phyloP scores from a whole-genome alignment of 2,888 invertebrate genomes.

The Drosophila gaucha region DNA sequence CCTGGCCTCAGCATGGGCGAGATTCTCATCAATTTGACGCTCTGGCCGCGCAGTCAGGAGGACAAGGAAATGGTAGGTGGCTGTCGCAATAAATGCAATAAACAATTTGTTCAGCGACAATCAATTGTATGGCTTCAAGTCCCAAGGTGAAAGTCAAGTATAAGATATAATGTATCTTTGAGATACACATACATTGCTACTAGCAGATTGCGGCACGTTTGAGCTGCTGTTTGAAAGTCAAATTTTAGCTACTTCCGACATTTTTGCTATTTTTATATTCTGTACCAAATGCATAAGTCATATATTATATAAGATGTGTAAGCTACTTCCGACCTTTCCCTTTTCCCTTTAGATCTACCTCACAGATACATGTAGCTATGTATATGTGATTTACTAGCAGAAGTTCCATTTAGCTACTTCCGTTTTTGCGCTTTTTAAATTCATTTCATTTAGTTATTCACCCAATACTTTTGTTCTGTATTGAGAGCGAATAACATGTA shows the following conservation, averaged over 20 bases:
- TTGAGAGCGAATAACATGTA: not conserved
- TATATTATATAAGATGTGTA: no score
- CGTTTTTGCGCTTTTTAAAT: no score
- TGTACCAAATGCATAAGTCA: no score
- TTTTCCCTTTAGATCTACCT: no score
- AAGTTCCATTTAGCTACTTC: no score
- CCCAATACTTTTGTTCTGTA: not conserved
- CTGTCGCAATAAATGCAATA: slow-evolving; percentile 26
- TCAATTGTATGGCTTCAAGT: slow-evolving; percentile 18
- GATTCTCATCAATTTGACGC: slow-evolving; percentile 91
- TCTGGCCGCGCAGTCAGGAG: slow-evolving; percentile 97
- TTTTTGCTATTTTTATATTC: no score
- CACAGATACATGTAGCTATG: no score
- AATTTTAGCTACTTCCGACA: no score
- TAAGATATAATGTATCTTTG: slow-evolving; percentile 15
- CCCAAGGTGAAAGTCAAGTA: slow-evolving; percentile 26
- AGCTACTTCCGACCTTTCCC: no score
- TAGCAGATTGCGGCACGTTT: slow-evolving; percentile 1
- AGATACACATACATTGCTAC: slow-evolving; percentile 2
- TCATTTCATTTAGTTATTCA: not conserved
- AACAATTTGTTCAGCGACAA: slow-evolving; percentile 22
- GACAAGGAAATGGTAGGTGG: slow-evolving; percentile 94
- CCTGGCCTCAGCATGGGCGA: slow-evolving; percentile 92
- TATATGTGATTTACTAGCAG: no score
- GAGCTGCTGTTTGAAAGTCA: not conserved